Conservation (phyloP, 2,113 vertebrate genomes). For the Centropus unirufus region DNA sequence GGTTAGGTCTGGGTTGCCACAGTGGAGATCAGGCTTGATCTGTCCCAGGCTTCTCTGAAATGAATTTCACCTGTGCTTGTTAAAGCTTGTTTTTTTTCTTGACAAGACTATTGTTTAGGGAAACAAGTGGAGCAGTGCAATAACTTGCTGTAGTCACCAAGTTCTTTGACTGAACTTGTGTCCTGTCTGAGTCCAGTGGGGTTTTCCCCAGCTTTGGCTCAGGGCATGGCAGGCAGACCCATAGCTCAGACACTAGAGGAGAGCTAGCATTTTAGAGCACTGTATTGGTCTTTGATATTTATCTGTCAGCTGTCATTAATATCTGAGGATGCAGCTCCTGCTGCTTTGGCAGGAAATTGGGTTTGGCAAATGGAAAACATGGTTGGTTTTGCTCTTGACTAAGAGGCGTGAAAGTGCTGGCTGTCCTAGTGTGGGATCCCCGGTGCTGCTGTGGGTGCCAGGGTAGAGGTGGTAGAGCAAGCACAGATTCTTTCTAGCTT, state of each 20-base stretch:
- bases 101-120: neutral
- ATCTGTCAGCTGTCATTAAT: neutral
- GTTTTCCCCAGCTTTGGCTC: neutral
- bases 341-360: conserved; percentile 2
- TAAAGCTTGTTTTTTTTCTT: neutral
- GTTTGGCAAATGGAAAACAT: neutral
- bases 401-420: neutral
- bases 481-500: accelerated
- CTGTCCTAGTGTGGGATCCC: neutral
- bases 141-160: neutral
- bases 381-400: neutral
- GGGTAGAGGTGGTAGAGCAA: neutral
- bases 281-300: neutral
- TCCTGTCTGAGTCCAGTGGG: neutral
- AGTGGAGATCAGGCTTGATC: neutral
- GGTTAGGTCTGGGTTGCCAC: neutral
- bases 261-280: neutral
- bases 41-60: neutral
- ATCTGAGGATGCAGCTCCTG: neutral
- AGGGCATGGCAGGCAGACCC: neutral
- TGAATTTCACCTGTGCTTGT: neutral
- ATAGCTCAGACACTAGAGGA: neutral
- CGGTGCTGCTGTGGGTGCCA: neutral
- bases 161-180: neutral
- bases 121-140: neutral